Evolutionary conservation across 2,888 invertebrate species (phyloP), one percentile per base, ranked within the genome.

Genomic region (Nemoura dubitans): DNA sequence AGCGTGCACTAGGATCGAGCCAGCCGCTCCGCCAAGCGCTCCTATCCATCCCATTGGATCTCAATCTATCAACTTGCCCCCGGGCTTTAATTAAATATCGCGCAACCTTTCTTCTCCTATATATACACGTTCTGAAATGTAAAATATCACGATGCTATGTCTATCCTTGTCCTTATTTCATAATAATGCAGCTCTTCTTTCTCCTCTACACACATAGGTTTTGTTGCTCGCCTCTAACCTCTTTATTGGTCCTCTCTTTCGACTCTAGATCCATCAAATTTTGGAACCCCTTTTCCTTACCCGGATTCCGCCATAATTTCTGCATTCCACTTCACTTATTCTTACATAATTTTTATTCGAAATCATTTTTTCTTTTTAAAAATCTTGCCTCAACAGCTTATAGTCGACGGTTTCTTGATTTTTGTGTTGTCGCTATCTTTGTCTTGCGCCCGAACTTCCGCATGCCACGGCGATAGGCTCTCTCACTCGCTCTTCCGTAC

Each of bases 61-160:
- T 87, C 88, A 86, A 88, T 88, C 88, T 87, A 88, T 88, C 87
- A 87, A 86, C 83, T 86, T 78, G 85, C 86, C 87, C 88, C 87
- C 83, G 77, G 86, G 87, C 85, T 88, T 88, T 88, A 88, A 88
- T 88, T 88, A 88, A 88, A 88, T 84, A 84, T 84, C 84, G 84
- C 26, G 76, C 84, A 84, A 84, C 84, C 84, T 84, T 84, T 84
- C 84, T 84, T 84, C 28, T 76, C 59, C 76, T 76, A 84, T 59
- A 84, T 59, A 84, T 84, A 84, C 84, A 84, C 84, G 84, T 84
- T 84, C 76, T 59, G 84, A 91, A 90, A 90, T 89, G 89, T 90
- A 89, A 90, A 91, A 90, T 90, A 91, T 90, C 90, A 91, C 90
- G 90, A 90, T 90, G 89, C 90, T 89, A 86, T 87, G 87, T 86